Base-by-base conservation (phyloP, 2,888 invertebrate species). In the Zygothrica quintamaculata region DNA sequence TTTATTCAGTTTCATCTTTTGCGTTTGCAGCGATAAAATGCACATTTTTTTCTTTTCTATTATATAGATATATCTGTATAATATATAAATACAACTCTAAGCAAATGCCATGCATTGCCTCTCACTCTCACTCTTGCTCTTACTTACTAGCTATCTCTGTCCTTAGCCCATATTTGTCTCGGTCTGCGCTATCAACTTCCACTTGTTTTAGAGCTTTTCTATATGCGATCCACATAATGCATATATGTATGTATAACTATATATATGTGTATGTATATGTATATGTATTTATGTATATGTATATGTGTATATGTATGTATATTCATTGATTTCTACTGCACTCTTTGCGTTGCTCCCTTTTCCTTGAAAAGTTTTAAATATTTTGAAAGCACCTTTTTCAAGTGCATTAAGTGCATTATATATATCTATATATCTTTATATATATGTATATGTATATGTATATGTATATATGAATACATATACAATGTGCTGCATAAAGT, bases 11-110 rank as follows among this genome's bases (percentile, higher is more conserved):
- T 51, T 22, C 58, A 58, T 43, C 56, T n/a, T n/a, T n/a, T 31
- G 33, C 36, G 33, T 18, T 53, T 50, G 26, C 33, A 47, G 51
- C 42, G 68, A 67, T 48, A 66, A 73, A 68, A 57, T 25, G n/a
- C 9, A 33, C 9, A 33, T 5, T n/a, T 33, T 5, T n/a, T n/a
- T n/a, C 5, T 3, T 22, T 2, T 5, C 2, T 22, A 22, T 22
- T 22, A 22, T 22, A 22, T 22, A 22, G 3, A 22, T 22, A 5
- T 5, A 22, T 22, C 2, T 22, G 18, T 22, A 22, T 22, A 5
- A 5, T 22, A 22, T 22, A 8, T 18, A 3, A 3, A 18, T 56
- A 55, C 39, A 71, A 58, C 36, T n/a, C n/a, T 29, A 36, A 52
- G 18, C 18, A 52, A 59, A 9, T 33, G 47, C 51, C n/a, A n/a